Evolutionary conservation across 2,888 invertebrate genomes (phyloP).

Genomic region (Strigamia maritima): DNA sequence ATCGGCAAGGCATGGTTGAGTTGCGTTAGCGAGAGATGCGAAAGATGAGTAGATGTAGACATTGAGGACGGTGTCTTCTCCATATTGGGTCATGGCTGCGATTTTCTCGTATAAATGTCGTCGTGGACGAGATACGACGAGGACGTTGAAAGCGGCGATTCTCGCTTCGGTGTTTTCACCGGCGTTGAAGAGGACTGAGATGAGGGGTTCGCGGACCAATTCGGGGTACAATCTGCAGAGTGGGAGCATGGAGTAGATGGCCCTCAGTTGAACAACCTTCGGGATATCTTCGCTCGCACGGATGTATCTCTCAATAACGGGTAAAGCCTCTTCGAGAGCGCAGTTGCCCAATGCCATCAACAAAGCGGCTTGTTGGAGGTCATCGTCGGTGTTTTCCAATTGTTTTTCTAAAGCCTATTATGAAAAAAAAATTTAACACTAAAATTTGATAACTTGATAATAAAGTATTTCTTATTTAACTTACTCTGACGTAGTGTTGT

Average conservation of each 20-base stretch:
- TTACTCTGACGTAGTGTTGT: conserved; percentile 4
- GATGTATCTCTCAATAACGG: not conserved
- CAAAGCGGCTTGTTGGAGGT: not conserved
- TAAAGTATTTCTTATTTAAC: not conserved
- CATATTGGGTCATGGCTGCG: not conserved
- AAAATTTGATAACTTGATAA: too few relatives aligned
- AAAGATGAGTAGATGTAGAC: not conserved
- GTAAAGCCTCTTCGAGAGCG: not conserved
- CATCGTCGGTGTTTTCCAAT: not conserved
- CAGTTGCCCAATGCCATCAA: not conserved
- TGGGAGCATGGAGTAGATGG: not conserved
- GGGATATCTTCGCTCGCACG: not conserved
- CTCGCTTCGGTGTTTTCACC: not conserved
- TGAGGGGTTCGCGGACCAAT: not conserved
- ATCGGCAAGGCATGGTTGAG: not conserved
- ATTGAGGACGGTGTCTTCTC: not conserved
- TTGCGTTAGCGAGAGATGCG: not conserved
- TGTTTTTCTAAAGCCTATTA: not conserved
- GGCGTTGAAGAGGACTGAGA: not conserved
- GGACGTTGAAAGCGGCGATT: not conserved
- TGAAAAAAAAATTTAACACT: not conserved
- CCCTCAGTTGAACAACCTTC: not conserved
- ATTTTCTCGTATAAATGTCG: not conserved
- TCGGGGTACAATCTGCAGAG: not conserved
- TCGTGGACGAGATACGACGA: not conserved